phyloP scores from a whole-genome alignment of 2,797 vertebrate genomes.

The Poecilia gillii region DNA sequence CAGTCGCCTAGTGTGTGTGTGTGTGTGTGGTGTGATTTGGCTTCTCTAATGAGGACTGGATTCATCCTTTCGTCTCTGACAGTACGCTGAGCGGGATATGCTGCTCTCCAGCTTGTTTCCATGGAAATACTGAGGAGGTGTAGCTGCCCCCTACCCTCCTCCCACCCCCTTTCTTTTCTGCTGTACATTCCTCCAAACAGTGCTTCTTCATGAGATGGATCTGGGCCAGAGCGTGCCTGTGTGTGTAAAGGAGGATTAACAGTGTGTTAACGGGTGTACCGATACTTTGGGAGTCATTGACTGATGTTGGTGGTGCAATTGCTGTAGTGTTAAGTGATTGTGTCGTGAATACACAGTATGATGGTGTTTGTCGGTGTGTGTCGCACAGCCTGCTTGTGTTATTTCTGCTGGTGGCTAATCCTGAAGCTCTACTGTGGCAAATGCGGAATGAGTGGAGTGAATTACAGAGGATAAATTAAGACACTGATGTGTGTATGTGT shows the following conservation, averaged over 20 bases:
- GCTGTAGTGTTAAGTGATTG: constrained; percentile 38
- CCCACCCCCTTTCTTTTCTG: constrained; percentile 44
- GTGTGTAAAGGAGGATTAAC: constrained; percentile 40
- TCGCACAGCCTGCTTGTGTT: constrained; percentile 33
- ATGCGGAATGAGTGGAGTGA: constrained; percentile 31
- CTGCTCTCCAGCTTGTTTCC: constrained; percentile 85
- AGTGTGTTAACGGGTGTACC: constrained; percentile 47
- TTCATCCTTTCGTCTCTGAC: constrained; percentile 77
- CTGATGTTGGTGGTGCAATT: constrained; percentile 46
- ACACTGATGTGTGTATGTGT: neutral
- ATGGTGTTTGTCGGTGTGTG: constrained; percentile 25
- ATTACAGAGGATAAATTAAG: constrained; percentile 44
- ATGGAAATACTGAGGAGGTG: constrained; percentile 83
- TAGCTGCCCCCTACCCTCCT: constrained; percentile 51
- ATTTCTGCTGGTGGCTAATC: constrained; percentile 57
- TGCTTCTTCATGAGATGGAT: constrained; percentile 69
- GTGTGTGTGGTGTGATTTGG: constrained; percentile 67
- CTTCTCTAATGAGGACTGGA: constrained; percentile 76
- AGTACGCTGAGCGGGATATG: constrained; percentile 76
- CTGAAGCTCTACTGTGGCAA: constrained; percentile 32
- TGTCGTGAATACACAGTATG: constrained; percentile 34
- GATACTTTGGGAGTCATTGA: constrained; percentile 46
- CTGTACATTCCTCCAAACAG: constrained; percentile 74
- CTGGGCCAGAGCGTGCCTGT: constrained; percentile 63
- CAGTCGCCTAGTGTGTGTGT: constrained; percentile 48